Evolutionary conservation across 2,113 vertebrate species (phyloP), one percentile per base, ranked within the genome.

Genomic region (Ophiodon elongatus): DNA sequence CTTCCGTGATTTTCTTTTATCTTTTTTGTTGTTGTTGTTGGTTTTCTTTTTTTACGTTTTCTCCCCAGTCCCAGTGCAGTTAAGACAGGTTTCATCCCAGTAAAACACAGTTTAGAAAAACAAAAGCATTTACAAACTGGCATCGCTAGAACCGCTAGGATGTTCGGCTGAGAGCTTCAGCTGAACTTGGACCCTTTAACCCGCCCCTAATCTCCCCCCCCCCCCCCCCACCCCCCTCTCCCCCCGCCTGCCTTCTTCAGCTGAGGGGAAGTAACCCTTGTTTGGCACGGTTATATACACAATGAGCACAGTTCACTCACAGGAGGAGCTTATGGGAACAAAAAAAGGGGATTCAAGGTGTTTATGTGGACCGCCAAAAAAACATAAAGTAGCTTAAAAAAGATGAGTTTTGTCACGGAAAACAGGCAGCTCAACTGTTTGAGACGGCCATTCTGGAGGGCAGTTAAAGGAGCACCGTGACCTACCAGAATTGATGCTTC

Each of bases 71-170:
- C 88, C 33, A 62, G 90, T 88, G 89, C 66, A 85, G 90, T 90
- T 86, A 70, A 80, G 88, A 85, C 80, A 65, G 62, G 70, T 94
- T 89, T 86, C 85, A 91, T 94, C 86, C 91, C 84, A 87, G 66
- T 85, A 89, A 93, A 93, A 95, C 94, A 94, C 87, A 87, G 85
- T 87, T 90, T 89, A 88, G 83, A 93, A 93, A 94, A 93, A 93
- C 79, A 76, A 93, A 94, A 93, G 90, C 93, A 95, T 95, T 94
- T 95, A 96, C 94, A 96, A 95, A 94, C 87, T 91, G 91, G 90
- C 85, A 90, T 93, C 29, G 66, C 86, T 89, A 84, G 89, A 94
- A 93, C 89, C 68, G 63, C 65, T 76, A 89, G 75, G 85, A 89
- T 85, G 87, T 92, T 88, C 80, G 45, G 86, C 89, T 73, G 81